Evolutionary conservation across 2,113 vertebrate genomes (phyloP).

Genomic region (Pelecanoides urinatrix): DNA sequence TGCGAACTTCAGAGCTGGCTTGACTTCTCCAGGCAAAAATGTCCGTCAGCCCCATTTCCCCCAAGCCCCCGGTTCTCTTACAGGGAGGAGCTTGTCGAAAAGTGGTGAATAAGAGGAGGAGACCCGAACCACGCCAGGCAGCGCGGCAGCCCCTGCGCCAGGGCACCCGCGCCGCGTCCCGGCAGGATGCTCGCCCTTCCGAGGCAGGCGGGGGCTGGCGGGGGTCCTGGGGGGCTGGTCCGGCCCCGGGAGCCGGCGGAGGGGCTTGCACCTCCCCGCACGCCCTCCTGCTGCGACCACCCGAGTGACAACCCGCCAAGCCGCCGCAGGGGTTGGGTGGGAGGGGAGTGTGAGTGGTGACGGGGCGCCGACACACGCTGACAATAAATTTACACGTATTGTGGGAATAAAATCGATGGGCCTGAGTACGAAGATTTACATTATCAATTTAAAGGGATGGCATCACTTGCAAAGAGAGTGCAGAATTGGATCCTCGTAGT

Average conservation of each 20-base stretch:
- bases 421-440: accelerated
- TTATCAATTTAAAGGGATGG: background rate
- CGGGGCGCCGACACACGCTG: background rate
- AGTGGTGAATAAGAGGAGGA: no score
- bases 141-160: background rate
- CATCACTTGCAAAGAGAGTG: no score
- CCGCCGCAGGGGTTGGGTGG: accelerated
- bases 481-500: accelerated
- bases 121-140: accelerated
- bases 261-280: background rate
- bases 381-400: background rate
- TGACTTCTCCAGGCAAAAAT: background rate
- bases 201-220: no score
- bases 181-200: background rate
- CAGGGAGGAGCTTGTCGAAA: background rate
- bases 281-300: background rate
- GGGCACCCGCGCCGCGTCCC: background rate
- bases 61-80: background rate
- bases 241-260: background rate
- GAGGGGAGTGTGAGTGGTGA: background rate
- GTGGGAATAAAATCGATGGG: background rate
- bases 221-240: background rate
- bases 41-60: background rate
- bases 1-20: background rate
- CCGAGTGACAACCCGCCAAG: background rate